Evolutionary conservation across 2,888 invertebrate genomes (phyloP).

Genomic region (Tortrix viridana): DNA sequence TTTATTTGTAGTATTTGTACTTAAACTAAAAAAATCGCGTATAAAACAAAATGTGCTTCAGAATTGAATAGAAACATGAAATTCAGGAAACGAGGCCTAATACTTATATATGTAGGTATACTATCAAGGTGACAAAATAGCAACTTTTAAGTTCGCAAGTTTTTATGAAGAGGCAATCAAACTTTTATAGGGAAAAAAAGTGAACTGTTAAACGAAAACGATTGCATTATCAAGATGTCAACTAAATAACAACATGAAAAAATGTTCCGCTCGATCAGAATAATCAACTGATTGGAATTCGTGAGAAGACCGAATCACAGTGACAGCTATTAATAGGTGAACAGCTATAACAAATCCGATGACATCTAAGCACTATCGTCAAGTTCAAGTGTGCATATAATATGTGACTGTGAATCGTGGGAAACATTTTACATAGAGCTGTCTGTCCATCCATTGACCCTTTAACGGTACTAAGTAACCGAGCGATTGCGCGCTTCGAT

Average conservation of each 20-base stretch:
- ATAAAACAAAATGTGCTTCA: too few relatives aligned
- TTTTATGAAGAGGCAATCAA: too few relatives aligned
- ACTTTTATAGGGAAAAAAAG: not conserved
- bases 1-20: too few relatives aligned
- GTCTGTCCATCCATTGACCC: conserved; percentile 65
- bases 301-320: conserved; percentile 40
- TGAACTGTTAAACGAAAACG: not conserved
- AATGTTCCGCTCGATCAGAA: conserved; percentile 3
- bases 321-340: conserved; percentile 56
- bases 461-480: conserved; percentile 61
- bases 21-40: too few relatives aligned
- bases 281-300: conserved; percentile 9
- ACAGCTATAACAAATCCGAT: conserved; percentile 58
- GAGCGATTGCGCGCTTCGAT: conserved; percentile 59
- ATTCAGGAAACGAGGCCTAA: too few relatives aligned
- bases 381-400: conserved; percentile 45
- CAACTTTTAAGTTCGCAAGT: too few relatives aligned
- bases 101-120: too few relatives aligned
- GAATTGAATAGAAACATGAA: too few relatives aligned
- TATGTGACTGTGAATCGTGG: conserved; percentile 66
- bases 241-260: not conserved
- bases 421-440: conserved; percentile 62
- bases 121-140: too few relatives aligned
- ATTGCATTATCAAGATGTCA: not conserved
- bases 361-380: conserved; percentile 48